Percentiles rank a stretch among this genome's conserved stretches.
These are phyloP conservation scores for Bufo bufo DNA, from an alignment of 2,113 vertebrate species.

Conservation along the genomic window DNA sequence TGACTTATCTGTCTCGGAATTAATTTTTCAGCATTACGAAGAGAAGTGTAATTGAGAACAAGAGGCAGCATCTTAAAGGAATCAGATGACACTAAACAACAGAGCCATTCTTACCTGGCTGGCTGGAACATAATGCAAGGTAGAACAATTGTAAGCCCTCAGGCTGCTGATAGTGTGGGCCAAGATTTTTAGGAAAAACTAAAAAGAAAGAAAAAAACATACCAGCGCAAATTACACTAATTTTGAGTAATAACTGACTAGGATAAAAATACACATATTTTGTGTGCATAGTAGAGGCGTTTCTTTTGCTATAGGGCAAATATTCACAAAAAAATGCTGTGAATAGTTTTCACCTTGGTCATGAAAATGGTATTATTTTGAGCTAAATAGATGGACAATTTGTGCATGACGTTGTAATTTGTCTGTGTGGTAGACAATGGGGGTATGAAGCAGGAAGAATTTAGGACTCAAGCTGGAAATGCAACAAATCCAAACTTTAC, in stretches of 20 bases:
- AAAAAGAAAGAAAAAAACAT: background rate
- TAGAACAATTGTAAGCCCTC: background rate
- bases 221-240: conserved; percentile 41
- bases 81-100: conserved; percentile 29
- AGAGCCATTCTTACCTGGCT: background rate
- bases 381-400: background rate
- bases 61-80: conserved; percentile 8
- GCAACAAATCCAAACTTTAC: too few species aligned
- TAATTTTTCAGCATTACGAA: background rate
- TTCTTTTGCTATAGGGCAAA: background rate
- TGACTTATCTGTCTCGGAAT: conserved; percentile 28
- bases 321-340: background rate
- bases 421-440: too few species aligned
- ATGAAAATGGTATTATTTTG: background rate
- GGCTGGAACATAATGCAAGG: conserved; percentile 30
- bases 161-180: conserved; percentile 11
- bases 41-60: background rate
- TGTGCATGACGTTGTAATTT: background rate
- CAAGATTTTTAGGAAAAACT: background rate
- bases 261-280: conserved; percentile 31
- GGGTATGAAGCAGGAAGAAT: too few species aligned
- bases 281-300: background rate
- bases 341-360: background rate
- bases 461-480: too few species aligned
- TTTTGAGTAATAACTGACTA: conserved; percentile 45